phyloP scores from a whole-genome alignment of 1,140 invertebrate genomes.

The Dendroctonus ponderosae region DNA sequence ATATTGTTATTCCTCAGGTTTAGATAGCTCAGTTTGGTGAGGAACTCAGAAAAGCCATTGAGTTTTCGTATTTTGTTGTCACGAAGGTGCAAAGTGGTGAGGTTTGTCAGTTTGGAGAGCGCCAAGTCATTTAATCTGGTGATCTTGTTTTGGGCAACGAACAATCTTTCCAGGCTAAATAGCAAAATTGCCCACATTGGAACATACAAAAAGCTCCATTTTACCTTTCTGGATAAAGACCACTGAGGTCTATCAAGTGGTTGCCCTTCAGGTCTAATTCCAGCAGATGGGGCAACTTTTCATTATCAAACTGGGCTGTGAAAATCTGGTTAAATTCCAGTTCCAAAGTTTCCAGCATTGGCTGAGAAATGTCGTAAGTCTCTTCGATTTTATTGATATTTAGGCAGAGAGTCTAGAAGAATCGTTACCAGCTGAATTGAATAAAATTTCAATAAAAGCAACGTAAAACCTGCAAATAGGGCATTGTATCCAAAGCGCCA shows the following conservation, averaged over 20 bases:
- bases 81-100: conserved; percentile 55
- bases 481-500: conserved; percentile 52
- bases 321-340: conserved; percentile 52
- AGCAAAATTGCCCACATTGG: background rate
- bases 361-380: conserved; percentile 54
- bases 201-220: background rate
- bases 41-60: conserved; percentile 50
- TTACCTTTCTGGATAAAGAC: conserved; percentile 46
- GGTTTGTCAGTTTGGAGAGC: conserved; percentile 51
- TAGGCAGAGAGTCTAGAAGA: conserved; percentile 48
- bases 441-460: background rate
- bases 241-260: conserved; percentile 50
- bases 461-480: conserved; percentile 52
- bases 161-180: conserved; percentile 50
- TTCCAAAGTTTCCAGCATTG: conserved; percentile 55
- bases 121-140: conserved; percentile 41
- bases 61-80: conserved; percentile 55
- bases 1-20: conserved; percentile 57
- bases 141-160: conserved; percentile 39
- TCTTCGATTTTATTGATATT: conserved; percentile 54
- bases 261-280: conserved; percentile 54
- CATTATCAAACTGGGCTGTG: conserved; percentile 40
- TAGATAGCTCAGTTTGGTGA: conserved; percentile 54
- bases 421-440: background rate
- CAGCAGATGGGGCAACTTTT: conserved; percentile 45